Percentiles rank a stretch among this genome's conserved stretches.
Conservation (phyloP, 2,797 vertebrate genomes). For the Hoplostethus atlanticus region DNA sequence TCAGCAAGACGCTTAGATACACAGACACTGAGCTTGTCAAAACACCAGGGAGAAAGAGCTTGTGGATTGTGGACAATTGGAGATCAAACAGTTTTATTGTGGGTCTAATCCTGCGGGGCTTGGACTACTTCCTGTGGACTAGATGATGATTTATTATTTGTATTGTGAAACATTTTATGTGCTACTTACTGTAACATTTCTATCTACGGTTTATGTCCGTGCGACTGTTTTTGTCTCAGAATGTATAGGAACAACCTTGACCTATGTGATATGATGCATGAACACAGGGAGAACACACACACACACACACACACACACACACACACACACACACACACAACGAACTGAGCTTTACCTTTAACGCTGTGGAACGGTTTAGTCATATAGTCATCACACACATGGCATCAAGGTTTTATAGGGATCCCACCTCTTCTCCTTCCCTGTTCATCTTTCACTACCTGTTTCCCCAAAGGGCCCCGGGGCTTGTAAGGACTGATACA, state of each 20-base stretch:
- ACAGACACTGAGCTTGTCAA: too few relatives aligned
- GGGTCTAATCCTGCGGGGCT: too few relatives aligned
- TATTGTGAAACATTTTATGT: too few relatives aligned
- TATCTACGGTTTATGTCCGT: neutral
- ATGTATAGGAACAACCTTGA: neutral
- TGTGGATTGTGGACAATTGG: too few relatives aligned
- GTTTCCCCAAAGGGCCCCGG: slow-evolving; percentile 9
- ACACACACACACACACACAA: too few relatives aligned
- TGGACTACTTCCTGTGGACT: too few relatives aligned
- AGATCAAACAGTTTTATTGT: too few relatives aligned
- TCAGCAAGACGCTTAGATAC: too few relatives aligned
- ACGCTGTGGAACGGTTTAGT: slow-evolving; percentile 11
- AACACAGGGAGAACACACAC: too few relatives aligned
- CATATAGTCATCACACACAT: slow-evolving; percentile 17
- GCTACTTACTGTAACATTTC: neutral
- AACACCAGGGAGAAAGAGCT: too few relatives aligned
- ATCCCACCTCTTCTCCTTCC: slow-evolving; percentile 7
- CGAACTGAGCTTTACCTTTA: slow-evolving; percentile 12
- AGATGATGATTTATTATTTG: too few relatives aligned
- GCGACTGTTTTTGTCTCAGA: neutral
- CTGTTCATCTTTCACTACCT: slow-evolving; percentile 39
- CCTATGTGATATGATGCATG: neutral
- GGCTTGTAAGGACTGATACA: slow-evolving; percentile 24
- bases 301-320: too few relatives aligned
- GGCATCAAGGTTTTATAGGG: slow-evolving; percentile 23